Evolutionary conservation across 2,113 vertebrate species (phyloP).

Genomic region (Clarias gariepinus): DNA sequence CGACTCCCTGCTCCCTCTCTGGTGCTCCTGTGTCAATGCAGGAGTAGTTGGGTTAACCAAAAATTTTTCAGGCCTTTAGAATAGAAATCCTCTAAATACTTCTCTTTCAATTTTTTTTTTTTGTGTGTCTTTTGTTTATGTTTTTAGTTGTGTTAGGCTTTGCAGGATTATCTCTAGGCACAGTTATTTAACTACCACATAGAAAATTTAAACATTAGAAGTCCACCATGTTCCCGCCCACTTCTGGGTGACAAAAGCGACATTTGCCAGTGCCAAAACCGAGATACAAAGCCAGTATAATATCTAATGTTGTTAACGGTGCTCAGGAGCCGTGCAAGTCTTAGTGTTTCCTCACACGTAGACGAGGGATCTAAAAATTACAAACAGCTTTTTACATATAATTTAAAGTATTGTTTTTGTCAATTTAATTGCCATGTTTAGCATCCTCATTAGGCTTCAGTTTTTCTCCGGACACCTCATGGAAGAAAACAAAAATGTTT

Average conservation of each 20-base stretch:
- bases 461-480: slow-evolving; percentile 2
- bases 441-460: slow-evolving; percentile 35
- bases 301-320: no score
- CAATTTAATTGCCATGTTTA: slow-evolving; percentile 8
- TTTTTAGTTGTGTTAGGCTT: not conserved
- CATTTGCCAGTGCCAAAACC: no score
- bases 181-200: not conserved
- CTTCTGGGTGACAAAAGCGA: no score
- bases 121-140: not conserved
- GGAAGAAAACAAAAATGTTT: slow-evolving; percentile 28
- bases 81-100: no score
- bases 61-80: not conserved
- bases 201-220: not conserved
- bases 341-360: not conserved
- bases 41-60: not conserved
- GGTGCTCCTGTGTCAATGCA: not conserved
- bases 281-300: no score
- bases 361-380: not conserved
- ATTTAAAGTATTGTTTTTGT: slow-evolving; percentile 13
- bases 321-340: no score
- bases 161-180: not conserved
- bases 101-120: no score
- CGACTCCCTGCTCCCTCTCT: not conserved
- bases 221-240: no score
- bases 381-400: not conserved